Evolutionary conservation across 2,888 invertebrate species (phyloP).

Genomic region (Dione juno): DNA sequence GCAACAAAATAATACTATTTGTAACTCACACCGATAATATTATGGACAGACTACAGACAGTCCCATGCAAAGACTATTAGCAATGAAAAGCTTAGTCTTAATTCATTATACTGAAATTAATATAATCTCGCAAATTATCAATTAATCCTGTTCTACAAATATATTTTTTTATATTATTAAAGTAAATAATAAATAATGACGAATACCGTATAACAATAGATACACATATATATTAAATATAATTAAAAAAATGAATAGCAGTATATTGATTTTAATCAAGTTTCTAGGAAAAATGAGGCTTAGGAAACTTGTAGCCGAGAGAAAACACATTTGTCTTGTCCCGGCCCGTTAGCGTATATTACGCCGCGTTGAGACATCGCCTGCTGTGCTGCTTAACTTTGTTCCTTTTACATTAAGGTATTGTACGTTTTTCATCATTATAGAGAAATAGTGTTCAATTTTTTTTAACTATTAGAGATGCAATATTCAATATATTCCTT

Average conservation of each 20-base stretch:
- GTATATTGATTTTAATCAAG: conserved; percentile 74
- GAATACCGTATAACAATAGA: too few species aligned
- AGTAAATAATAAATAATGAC: too few species aligned
- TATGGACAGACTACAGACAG: too few species aligned
- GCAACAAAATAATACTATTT: too few species aligned
- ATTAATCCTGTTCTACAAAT: too few species aligned
- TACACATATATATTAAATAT: neutral
- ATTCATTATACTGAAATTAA: too few species aligned
- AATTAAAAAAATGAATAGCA: conserved; percentile 47
- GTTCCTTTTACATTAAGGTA: conserved; percentile 59
- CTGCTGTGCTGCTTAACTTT: conserved; percentile 72
- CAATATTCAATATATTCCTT: neutral
- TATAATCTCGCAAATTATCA: too few species aligned
- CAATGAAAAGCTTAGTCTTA: too few species aligned
- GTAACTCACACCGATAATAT: too few species aligned
- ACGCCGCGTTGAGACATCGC: conserved; percentile 71
- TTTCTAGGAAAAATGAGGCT: conserved; percentile 51
- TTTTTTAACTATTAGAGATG: conserved; percentile 27
- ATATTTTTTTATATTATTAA: too few species aligned
- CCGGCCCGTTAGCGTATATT: conserved; percentile 82
- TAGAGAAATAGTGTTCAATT: conserved; percentile 38
- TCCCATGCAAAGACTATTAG: too few species aligned
- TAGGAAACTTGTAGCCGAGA: conserved; percentile 60
- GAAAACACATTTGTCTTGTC: conserved; percentile 84
- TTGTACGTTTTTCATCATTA: conserved; percentile 49